Base-by-base conservation (phyloP, 2,113 vertebrate species). In the Scortum barcoo region DNA sequence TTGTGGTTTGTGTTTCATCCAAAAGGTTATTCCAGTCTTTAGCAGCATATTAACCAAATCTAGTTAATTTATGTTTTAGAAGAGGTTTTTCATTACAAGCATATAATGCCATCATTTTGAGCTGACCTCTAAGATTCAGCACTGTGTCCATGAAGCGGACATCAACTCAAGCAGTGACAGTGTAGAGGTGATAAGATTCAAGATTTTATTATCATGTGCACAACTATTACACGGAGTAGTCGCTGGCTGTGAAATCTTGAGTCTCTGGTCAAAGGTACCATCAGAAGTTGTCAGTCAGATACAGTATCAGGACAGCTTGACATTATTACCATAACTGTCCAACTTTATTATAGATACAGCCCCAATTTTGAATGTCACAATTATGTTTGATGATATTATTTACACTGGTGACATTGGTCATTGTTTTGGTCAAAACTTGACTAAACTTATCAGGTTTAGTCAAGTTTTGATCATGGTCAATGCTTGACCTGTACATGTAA, bases 131-230 rank as follows among this genome's bases (percentile, higher is more conserved):
- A 61, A 58, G 36, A 63, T 56, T 38, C 44, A 63, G 26, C 8
- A n/a, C 48, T 63, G 65, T 42, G 53, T 16, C n/a, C 50, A 16
- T 54, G 48, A 67, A n/a, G 40, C 36, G 26, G 28, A 83, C 36
- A 24, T 54, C 19, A 60, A 38, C 53, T 66, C 60, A 33, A 68
- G 68, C 60, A 42, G 75, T 3, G 24, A 30, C 42, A 28, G 11
- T 28, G 28, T n/a, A n/a, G n/a, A n/a, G n/a, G n/a, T n/a, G n/a
- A n/a, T n/a, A n/a, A n/a, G n/a, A n/a, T n/a, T n/a, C n/a, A n/a
- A n/a, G n/a, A n/a, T n/a, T n/a, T n/a, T n/a, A n/a, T n/a, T n/a
- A n/a, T n/a, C n/a, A n/a, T n/a, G n/a, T n/a, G n/a, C n/a, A n/a
- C n/a, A n/a, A n/a, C n/a, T n/a, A n/a, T n/a, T n/a, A n/a, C n/a